Conservation (phyloP, 2,888 invertebrate genomes). For the Drosophila gaucha region DNA sequence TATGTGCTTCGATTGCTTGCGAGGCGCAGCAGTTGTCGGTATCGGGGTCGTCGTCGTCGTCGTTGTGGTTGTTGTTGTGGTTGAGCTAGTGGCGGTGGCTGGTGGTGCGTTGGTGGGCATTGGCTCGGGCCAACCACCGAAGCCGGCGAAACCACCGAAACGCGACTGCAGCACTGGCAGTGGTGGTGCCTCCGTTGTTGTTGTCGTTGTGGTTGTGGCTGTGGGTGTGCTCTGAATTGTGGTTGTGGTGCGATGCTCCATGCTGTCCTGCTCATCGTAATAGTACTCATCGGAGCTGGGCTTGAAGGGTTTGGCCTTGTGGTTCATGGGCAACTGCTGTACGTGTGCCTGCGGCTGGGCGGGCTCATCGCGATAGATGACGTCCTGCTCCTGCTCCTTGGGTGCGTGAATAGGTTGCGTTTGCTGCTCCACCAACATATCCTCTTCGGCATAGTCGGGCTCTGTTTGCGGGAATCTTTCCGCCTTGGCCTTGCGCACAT, state of each 20-base stretch:
- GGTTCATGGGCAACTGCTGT: slow-evolving; percentile 56
- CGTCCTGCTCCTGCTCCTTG: slow-evolving; percentile 14
- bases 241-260: slow-evolving; percentile 19
- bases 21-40: slow-evolving; percentile 45
- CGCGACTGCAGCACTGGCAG: slow-evolving; percentile 39
- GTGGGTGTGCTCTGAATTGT: slow-evolving; percentile 16
- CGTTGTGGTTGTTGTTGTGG: slow-evolving; percentile 27
- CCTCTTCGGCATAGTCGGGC: slow-evolving; percentile 67
- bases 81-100: slow-evolving; percentile 1
- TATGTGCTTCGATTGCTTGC: slow-evolving; percentile 82
- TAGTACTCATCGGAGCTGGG: slow-evolving; percentile 77
- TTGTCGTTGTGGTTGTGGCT: slow-evolving; percentile 28
- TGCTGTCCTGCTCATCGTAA: slow-evolving; percentile 68
- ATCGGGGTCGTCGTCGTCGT: slow-evolving; percentile 48
- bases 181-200: slow-evolving; percentile 39
- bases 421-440: slow-evolving; percentile 44
- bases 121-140: slow-evolving; percentile 27
- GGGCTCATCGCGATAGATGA: slow-evolving; percentile 44
- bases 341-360: slow-evolving; percentile 64
- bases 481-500: slow-evolving; percentile 76
- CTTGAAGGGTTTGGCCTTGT: slow-evolving; percentile 48
- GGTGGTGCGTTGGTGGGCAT: slow-evolving; percentile 27
- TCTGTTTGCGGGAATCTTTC: slow-evolving; percentile 50
- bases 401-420: slow-evolving; percentile 27
- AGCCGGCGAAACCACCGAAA: slow-evolving; percentile 46